Evolutionary conservation across 2,888 invertebrate species (phyloP), one percentile per base, ranked within the genome.

Genomic region (Hypena proboscidalis): DNA sequence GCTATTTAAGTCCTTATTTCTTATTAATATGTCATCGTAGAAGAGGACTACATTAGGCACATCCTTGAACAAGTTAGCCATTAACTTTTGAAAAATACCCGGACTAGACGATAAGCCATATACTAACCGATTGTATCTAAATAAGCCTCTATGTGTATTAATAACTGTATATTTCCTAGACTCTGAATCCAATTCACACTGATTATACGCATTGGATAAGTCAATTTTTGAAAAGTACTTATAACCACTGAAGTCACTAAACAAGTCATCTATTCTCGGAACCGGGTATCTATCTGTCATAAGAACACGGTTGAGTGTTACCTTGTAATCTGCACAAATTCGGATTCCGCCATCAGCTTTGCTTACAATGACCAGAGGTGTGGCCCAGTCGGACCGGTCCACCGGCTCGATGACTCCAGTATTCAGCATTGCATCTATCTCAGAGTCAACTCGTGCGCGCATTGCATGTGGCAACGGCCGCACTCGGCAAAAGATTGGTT

Each of bases 331-430:
- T 1, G 58, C 68, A 38, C 65, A 66, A 9, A 63, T 9, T 0
- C 61, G 23, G 3, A 62, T 10, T 2, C 32, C 27, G 4, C 67
- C 69, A 13, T 67, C 64, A 1, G 56, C 31, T 32, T 70, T 67
- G 1, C 22, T 10, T 3, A 56, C 63, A 0, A 47, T 32, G 1
- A 61, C 59, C 13, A 61, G 15, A 0, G 63, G 59, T 0, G 63
- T 44, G 4, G 65, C 63, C 63, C 60, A 68, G 41, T 67, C 63
- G 11, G 63, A 54, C 39, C 42, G 15, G 11, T 63, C 58, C 6
- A 70, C 61, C 1, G 66, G 63, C 43, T 58, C 57, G 38, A 67
- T 59, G 44, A 68, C 46, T 7, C 59, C 64, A 31, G 34, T 41
- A 23, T 32, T 8, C 25, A 49, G 47, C 48, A 50, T 46, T 0